Base-by-base conservation (phyloP, 2,797 vertebrate species). In the Ctenopoma kingsleyae region DNA sequence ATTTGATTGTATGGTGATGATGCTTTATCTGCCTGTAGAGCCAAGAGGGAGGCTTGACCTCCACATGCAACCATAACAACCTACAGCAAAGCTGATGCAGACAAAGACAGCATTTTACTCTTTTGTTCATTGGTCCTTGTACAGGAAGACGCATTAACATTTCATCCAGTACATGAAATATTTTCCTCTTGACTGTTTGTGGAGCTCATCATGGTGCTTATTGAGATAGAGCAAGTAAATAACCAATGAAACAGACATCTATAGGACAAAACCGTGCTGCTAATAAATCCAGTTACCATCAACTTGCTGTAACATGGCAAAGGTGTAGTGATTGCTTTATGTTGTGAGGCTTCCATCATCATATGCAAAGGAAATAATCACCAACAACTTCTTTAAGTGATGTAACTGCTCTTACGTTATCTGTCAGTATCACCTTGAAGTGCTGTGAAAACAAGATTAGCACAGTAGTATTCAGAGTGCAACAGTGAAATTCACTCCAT, bases 1-100 rank as follows among this genome's bases (percentile, higher is more conserved):
- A 58, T 68, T 67, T 61, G 60, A 49, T 40, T 70, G 65, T 67
- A 70, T 64, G 41, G 54, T 60, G 70, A 78, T 67, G 78, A 76
- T 64, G 49, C 43, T 74, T 66, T 51, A 56, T 81, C 40, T 50
- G 10, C 1, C 58, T 57, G 35, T 36, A n/a, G 36, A 74, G 71
- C 63, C 67, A 41, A 41, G 65, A 85, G 85, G 67, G 82, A 85
- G 68, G 67, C 51, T 74, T 84, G 81, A 86, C 83, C 74, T 86
- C 80, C 22, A 65, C 71, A 44, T 70, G 67, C 43, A 59, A 53
- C 55, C 57, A 46, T 41, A 62, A 62, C 56, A 84, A 60, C 43
- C 46, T 32, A 74, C 50, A 85, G 56, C 36, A 41, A 51, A 32
- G 50, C 63, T 7, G 32, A 64, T 48, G 20, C 51, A 78, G 43